Evolutionary conservation across 2,888 invertebrate genomes (phyloP).

Genomic region (Pseudoips prasinana): DNA sequence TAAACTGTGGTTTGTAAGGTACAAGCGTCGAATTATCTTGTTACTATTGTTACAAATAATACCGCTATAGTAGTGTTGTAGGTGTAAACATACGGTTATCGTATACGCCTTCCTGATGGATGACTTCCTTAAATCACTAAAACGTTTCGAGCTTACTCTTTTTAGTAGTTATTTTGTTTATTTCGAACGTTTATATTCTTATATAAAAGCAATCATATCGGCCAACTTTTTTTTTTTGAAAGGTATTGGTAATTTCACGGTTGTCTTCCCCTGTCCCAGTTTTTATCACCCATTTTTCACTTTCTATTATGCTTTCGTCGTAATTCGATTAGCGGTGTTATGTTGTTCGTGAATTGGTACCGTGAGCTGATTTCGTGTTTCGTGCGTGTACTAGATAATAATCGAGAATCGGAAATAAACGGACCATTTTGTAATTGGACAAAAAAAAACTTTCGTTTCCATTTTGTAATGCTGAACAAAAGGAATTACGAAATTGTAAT

Average conservation of each 20-base stretch:
- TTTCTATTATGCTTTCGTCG: conserved; percentile 37
- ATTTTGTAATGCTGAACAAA: neutral
- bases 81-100: conserved; percentile 1
- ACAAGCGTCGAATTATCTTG: conserved; percentile 49
- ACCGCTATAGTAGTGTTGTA: conserved; percentile 35
- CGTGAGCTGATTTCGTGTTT: conserved; percentile 44
- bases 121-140: neutral
- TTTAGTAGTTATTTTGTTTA: neutral
- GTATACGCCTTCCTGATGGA: no score
- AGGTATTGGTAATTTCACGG: conserved; percentile 6
- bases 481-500: conserved; percentile 1
- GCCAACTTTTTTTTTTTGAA: neutral
- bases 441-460: neutral
- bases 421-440: neutral
- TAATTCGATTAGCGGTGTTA: conserved; percentile 58
- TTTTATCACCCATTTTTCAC: conserved; percentile 32
- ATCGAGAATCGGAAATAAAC: conserved; percentile 9
- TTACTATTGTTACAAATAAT: conserved; percentile 53
- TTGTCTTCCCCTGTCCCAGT: conserved; percentile 15
- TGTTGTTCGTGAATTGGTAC: conserved; percentile 42
- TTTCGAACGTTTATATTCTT: no score
- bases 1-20: conserved; percentile 42
- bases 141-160: neutral
- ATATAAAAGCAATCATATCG: neutral
- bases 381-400: conserved; percentile 41